These are phyloP conservation scores for Teinopalpus imperialis DNA, from an alignment of 2,888 invertebrate species.

Conservation along the genomic window DNA sequence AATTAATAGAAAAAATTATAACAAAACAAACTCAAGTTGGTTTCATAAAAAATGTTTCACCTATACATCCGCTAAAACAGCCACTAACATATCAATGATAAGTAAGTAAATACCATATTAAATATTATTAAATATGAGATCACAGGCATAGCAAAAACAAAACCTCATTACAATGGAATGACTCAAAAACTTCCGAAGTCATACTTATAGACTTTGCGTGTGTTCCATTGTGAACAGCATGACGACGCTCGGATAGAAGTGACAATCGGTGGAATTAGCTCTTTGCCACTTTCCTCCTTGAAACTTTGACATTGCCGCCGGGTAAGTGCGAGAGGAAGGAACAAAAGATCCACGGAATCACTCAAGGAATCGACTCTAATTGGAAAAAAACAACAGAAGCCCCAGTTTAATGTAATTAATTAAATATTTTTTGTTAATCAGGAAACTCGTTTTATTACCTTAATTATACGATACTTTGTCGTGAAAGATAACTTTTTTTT, in stretches of 20 bases:
- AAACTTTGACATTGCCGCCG: conserved; percentile 15
- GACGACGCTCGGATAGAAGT: neutral
- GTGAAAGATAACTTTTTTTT: too few species aligned
- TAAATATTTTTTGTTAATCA: neutral
- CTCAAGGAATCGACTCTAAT: conserved; percentile 20
- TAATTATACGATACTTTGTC: too few species aligned
- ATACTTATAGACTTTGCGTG: neutral
- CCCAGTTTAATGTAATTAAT: conserved; percentile 9
- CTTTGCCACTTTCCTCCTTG: conserved; percentile 17
- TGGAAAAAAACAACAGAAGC: conserved; percentile 10
- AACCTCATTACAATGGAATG: too few species aligned
- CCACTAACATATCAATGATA: too few species aligned
- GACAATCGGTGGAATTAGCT: conserved; percentile 23
- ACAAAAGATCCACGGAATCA: conserved; percentile 15
- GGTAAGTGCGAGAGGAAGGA: conserved; percentile 6
- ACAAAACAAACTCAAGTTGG: too few species aligned
- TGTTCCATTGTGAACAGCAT: conserved; percentile 1
- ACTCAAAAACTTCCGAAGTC: conserved; percentile 8
- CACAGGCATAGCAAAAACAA: too few species aligned
- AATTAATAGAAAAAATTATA: too few species aligned
- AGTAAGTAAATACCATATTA: too few species aligned
- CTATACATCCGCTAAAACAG: too few species aligned
- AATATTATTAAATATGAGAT: too few species aligned
- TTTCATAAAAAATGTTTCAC: too few species aligned
- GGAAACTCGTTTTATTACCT: neutral